Evolutionary conservation across 1,140 invertebrate genomes (phyloP), one percentile per base, ranked within the genome.

Genomic region (Apis cerana): DNA sequence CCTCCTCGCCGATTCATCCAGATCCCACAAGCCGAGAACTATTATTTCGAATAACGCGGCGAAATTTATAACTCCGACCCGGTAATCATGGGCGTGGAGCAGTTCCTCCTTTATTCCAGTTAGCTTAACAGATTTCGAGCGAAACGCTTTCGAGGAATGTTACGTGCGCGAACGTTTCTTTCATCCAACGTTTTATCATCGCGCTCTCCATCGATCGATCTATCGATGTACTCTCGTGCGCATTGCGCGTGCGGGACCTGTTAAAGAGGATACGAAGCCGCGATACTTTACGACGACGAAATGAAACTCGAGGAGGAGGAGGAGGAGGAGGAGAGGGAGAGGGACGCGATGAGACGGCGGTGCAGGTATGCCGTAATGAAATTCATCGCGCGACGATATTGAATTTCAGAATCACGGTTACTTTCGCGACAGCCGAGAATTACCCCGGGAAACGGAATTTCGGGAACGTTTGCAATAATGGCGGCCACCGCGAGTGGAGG

Each of bases 381-480:
- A 82, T 76, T 82, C 80, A 82, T 82, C 80, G 74, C 74, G 64
- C 56, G 56, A 27, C 74, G 80, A 82, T 82, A 76, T 82, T 82
- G 74, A 75, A 81, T 81, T 43, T 67, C 72, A 67, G 72, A 81
- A 82, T 69, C 80, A 61, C 74, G 72, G 74, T 76, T 82, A 76
- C 76, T 74, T 68, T 68, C 80, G 80, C 64, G 71, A 82, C 74
- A 75, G 71, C 68, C 48, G 62, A 67, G 71, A 81, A 81, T 81
- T 67, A 76, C 64, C 64, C 61, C 50, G 65, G 33, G 7, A 33
- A 68, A 75, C 64, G 74, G 74, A 82, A 82, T 82, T 82, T 54
- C 74, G 43, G 48, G 74, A 82, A 82, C 80, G 80, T 76, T 48
- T 69, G 80, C 74, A 82, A 82, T 76, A 82, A 82, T 50, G 54